phyloP scores from a whole-genome alignment of 2,888 invertebrate genomes.

The Ethmia dodecea region DNA sequence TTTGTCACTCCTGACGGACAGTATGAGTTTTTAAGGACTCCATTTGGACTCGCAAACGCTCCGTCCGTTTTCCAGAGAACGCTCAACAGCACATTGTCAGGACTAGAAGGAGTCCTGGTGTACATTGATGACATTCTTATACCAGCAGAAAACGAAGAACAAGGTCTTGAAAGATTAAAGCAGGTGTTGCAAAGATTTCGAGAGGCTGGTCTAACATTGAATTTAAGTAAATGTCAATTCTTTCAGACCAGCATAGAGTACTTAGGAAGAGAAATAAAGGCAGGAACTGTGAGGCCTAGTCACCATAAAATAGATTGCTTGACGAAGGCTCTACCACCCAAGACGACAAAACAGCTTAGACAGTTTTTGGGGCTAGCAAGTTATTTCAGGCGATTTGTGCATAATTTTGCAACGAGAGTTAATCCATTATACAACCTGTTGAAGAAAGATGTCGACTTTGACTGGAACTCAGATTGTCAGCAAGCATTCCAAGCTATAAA shows the following conservation, averaged over 20 bases:
- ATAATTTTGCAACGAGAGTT: not conserved
- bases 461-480: not conserved
- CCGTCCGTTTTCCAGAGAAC: constrained; percentile 1
- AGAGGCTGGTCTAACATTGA: constrained; percentile 1
- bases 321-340: not conserved
- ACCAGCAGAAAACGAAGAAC: not conserved
- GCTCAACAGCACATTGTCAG: no score
- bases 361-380: not conserved
- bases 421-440: not conserved
- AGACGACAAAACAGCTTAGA: not conserved
- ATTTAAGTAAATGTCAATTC: constrained; percentile 5
- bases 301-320: not conserved
- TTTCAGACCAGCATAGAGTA: no score
- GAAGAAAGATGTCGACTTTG: not conserved
- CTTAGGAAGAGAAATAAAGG: no score
- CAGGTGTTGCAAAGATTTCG: not conserved
- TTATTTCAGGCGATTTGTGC: constrained; percentile 6
- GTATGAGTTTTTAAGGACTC: constrained; percentile 1
- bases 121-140: constrained; percentile 4
- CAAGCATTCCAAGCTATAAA: constrained; percentile 1
- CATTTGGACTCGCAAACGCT: constrained; percentile 2
- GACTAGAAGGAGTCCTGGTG: no score
- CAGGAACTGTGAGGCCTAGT: constrained; percentile 2
- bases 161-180: not conserved
- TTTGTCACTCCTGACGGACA: constrained; percentile 4